A percentile compares a stretch with the other conserved stretches of the same genome.
Evolutionary conservation across 1,140 invertebrate genomes (phyloP).

Genomic region (Drosophila nasuta): DNA sequence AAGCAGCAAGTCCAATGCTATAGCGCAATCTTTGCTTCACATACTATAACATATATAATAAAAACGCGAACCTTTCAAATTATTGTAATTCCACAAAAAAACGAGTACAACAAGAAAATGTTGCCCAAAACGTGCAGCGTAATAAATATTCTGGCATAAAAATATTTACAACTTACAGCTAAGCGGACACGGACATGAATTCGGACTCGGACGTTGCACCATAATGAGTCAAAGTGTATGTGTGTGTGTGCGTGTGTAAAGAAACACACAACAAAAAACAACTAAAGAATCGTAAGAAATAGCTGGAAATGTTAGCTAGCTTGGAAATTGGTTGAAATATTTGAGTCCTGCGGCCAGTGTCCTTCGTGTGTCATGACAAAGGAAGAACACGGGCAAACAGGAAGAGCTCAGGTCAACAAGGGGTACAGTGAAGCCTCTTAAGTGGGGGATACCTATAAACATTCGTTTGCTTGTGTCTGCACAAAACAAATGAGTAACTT

Average conservation of each 20-base stretch:
- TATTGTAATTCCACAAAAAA: slow-evolving; percentile 41
- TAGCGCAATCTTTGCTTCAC: slow-evolving; percentile 40
- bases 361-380: slow-evolving; percentile 35
- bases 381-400: slow-evolving; percentile 8
- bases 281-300: slow-evolving; percentile 15
- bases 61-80: slow-evolving; percentile 55
- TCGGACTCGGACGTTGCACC: slow-evolving; percentile 20
- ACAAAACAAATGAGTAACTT: background rate
- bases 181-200: slow-evolving; percentile 18
- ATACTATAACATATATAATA: slow-evolving; percentile 16
- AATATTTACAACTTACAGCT: slow-evolving; percentile 50
- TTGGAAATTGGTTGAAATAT: slow-evolving; percentile 35
- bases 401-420: slow-evolving; percentile 3
- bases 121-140: slow-evolving; percentile 45
- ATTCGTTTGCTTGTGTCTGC: background rate
- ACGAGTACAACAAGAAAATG: slow-evolving; percentile 8
- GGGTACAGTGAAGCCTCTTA: slow-evolving; percentile 17
- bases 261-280: slow-evolving; percentile 1
- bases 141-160: slow-evolving; percentile 47
- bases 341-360: slow-evolving; percentile 30
- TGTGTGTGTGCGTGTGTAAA: too few relatives aligned
- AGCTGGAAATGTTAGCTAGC: slow-evolving; percentile 24
- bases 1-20: slow-evolving; percentile 47
- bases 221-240: slow-evolving; percentile 18
- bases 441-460: background rate